Base-by-base conservation (phyloP, 2,113 vertebrate genomes). In the Rhinopomastus cyanomelas region DNA sequence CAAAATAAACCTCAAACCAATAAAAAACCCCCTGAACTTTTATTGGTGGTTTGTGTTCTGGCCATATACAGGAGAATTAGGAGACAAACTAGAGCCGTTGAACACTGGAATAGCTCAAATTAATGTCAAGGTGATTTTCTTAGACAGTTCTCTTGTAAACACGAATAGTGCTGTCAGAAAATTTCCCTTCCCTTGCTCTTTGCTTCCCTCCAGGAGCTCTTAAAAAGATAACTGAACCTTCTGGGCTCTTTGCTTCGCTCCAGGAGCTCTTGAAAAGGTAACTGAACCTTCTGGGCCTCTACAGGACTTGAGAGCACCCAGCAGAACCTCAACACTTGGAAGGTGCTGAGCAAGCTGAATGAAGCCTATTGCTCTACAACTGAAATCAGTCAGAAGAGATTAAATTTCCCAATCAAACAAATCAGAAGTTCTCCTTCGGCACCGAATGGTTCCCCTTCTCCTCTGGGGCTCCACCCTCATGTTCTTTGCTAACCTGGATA, bases 1-100 rank as follows among this genome's bases (percentile, higher is more conserved):
- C 88, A 92, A 92, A 91, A 91, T 77, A 95, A 91, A 92, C 60
- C 51, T 80, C 64, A 84, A 94, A 87, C 79, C 67, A 84, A 75
- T 27, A 81, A 48, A 83, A 77, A 75, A 11, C 39, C 39, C n/a
- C 39, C 39, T 42, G 4, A 71, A 61, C 16, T 90, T 92, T 32
- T 21, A 34, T 32, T 46, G 62, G 90, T 39, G 61, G 78, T 14
- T 11, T 48, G 22, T 1, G 2, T 76, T 88, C 77, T 39, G 71
- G 68, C 61, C 81, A 55, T 8, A 20, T 48, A 42, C 13, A 65
- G 57, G 71, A 71, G 73, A 86, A 84, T 69, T 26, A 87, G 69
- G n/a, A 75, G 39, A 68, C 62, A 84, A 86, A 72, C 39, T 8
- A 22, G 29, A 79, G 66, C 19, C 46, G 46, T 4, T 81, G 57